These are phyloP conservation scores for Monopis laevigella DNA, from an alignment of 2,888 invertebrate species.

Conservation along the genomic window DNA sequence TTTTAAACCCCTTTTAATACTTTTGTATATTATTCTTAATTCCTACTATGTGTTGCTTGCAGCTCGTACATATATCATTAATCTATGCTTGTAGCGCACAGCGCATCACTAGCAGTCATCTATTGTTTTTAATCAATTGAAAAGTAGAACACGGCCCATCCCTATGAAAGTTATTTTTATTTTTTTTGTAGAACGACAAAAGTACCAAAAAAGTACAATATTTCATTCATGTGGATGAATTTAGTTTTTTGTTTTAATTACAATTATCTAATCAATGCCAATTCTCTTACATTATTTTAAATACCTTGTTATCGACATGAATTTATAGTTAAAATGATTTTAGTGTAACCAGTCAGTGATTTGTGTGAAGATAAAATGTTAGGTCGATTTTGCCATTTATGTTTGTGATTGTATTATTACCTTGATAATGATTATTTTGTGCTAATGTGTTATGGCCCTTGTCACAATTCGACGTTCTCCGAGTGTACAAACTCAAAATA, in stretches of 20 bases:
- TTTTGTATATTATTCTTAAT: no score
- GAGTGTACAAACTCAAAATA: slow-evolving; percentile 61
- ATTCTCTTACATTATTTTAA: neutral
- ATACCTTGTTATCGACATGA: neutral
- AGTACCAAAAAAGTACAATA: neutral
- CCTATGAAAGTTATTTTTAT: slow-evolving; percentile 8
- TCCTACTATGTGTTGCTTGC: no score
- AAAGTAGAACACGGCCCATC: neutral
- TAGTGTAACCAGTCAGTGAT: slow-evolving; percentile 24
- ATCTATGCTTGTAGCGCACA: no score
- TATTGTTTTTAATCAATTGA: neutral
- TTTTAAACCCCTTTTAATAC: no score
- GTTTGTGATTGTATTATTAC: slow-evolving; percentile 55
- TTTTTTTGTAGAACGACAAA: slow-evolving; percentile 3
- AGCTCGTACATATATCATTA: no score
- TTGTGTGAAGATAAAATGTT: slow-evolving; percentile 38
- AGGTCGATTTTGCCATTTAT: slow-evolving; percentile 46
- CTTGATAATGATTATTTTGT: slow-evolving; percentile 52
- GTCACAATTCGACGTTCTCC: slow-evolving; percentile 63
- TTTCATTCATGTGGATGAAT: slow-evolving; percentile 11
- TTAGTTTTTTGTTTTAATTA: no score
- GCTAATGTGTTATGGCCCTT: slow-evolving; percentile 63
- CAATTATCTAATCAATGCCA: neutral
- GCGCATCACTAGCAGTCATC: no score
- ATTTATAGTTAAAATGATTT: slow-evolving; percentile 4